These are phyloP conservation scores for Aphelenchoides besseyi DNA, from an alignment of 1,140 invertebrate species.

Conservation along the genomic window DNA sequence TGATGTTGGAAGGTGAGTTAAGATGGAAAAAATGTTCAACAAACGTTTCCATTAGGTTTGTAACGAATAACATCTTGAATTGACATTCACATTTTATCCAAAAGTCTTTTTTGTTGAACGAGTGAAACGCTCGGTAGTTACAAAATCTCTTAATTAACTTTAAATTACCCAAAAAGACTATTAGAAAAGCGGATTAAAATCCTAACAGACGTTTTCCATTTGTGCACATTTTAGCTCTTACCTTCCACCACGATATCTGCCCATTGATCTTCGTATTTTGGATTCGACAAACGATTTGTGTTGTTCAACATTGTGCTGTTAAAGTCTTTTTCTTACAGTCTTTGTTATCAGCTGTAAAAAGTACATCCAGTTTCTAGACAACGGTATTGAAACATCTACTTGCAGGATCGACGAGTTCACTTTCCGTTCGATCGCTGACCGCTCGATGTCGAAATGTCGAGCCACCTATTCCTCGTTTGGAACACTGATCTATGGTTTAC, in stretches of 20 bases:
- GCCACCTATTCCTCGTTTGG: not conserved
- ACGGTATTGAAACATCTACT: not conserved
- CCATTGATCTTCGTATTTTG: slow-evolving; percentile 1
- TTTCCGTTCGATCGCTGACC: not conserved
- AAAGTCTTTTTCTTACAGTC: no score
- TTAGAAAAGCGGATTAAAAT: no score
- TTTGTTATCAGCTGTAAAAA: no score
- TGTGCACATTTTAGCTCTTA: no score
- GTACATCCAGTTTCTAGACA: no score
- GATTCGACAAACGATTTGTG: no score
- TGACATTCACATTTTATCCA: not conserved
- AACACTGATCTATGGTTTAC: no score
- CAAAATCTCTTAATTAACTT: no score
- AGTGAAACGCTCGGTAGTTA: no score
- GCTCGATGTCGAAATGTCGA: not conserved
- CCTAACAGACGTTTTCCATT: no score
- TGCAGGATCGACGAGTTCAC: not conserved
- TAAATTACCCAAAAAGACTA: no score
- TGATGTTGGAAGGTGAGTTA: slow-evolving; percentile 53
- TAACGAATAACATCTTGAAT: not conserved
- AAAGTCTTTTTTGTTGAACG: no score
- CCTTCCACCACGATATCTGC: not conserved
- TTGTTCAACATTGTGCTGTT: not conserved
- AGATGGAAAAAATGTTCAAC: not conserved
- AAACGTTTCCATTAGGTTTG: not conserved